Evolutionary conservation across 2,113 vertebrate genomes (phyloP).

Genomic region (Prolemur simus): DNA sequence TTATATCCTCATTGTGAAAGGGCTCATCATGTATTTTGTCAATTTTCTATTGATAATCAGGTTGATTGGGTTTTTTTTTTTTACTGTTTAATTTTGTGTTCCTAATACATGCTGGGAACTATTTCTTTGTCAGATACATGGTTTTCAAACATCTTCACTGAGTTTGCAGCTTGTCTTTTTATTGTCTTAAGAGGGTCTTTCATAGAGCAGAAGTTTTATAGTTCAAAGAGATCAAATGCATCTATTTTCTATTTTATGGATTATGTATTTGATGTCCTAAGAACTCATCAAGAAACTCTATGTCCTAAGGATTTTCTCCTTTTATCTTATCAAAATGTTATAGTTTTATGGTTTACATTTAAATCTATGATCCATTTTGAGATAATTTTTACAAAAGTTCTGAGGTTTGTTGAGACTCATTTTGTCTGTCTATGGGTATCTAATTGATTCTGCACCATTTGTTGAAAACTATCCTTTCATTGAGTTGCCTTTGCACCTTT

Average conservation of each 20-base stretch:
- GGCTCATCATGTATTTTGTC: neutral
- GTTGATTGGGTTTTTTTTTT: neutral
- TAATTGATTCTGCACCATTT: neutral
- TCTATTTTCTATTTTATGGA: neutral
- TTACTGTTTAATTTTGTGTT: neutral
- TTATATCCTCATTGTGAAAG: neutral
- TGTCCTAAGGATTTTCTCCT: neutral
- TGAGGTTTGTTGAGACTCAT: neutral
- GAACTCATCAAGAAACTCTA: neutral
- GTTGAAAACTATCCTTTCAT: neutral
- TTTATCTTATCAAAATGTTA: neutral
- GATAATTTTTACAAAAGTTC: neutral
- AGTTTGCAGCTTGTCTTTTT: neutral
- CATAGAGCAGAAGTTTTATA: neutral
- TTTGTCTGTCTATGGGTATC: neutral
- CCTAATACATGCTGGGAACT: neutral
- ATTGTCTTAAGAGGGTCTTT: neutral
- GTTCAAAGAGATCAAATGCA: neutral
- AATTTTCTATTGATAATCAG: neutral
- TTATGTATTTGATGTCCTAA: neutral
- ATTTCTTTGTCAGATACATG: neutral
- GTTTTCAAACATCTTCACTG: neutral
- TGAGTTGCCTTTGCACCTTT: neutral
- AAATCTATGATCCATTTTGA: neutral
- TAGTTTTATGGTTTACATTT: neutral